Percentiles rank a stretch among this genome's conserved stretches.
These are phyloP conservation scores for Hycleus phaleratus DNA, from an alignment of 1,140 invertebrate genomes.

Conservation along the genomic window DNA sequence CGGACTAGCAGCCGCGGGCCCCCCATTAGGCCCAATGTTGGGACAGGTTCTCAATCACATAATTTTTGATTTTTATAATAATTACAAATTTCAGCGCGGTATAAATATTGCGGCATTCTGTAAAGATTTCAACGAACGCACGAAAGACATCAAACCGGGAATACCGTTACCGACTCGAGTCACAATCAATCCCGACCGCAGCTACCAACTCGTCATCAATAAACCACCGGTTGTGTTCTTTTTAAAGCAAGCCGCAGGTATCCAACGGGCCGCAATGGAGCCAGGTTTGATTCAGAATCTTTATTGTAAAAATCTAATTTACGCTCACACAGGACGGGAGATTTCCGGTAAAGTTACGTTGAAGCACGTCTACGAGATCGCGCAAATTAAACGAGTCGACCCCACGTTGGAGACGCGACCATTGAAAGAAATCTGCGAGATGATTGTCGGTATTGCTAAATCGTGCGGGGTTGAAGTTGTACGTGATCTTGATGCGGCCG, in stretches of 20 bases:
- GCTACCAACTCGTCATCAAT: slow-evolving; percentile 75
- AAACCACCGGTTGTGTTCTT: slow-evolving; percentile 82
- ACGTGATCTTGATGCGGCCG: slow-evolving; percentile 65
- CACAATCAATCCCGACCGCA: slow-evolving; percentile 78
- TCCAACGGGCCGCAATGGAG: slow-evolving; percentile 72
- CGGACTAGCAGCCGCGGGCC: slow-evolving; percentile 75
- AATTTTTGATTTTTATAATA: background rate
- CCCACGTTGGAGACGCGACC: slow-evolving; percentile 56
- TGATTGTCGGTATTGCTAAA: slow-evolving; percentile 67
- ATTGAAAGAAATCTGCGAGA: slow-evolving; percentile 64
- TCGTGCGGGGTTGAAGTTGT: slow-evolving; percentile 85
- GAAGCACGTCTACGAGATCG: slow-evolving; percentile 98
- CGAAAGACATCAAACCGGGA: slow-evolving; percentile 86
- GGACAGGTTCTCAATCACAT: slow-evolving; percentile 62
- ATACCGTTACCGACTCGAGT: slow-evolving; percentile 81
- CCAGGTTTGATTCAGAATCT: slow-evolving; percentile 45
- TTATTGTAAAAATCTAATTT: slow-evolving; percentile 46
- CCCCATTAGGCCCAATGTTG: slow-evolving; percentile 84
- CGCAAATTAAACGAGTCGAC: slow-evolving; percentile 86
- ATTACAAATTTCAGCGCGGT: slow-evolving; percentile 61
- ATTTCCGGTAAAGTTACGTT: slow-evolving; percentile 83
- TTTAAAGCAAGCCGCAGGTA: slow-evolving; percentile 91
- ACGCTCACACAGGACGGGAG: slow-evolving; percentile 44
- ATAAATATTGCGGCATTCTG: slow-evolving; percentile 95
- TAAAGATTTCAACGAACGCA: slow-evolving; percentile 97